Conservation (phyloP, 2,888 invertebrate species). For the Drosophila merina region DNA sequence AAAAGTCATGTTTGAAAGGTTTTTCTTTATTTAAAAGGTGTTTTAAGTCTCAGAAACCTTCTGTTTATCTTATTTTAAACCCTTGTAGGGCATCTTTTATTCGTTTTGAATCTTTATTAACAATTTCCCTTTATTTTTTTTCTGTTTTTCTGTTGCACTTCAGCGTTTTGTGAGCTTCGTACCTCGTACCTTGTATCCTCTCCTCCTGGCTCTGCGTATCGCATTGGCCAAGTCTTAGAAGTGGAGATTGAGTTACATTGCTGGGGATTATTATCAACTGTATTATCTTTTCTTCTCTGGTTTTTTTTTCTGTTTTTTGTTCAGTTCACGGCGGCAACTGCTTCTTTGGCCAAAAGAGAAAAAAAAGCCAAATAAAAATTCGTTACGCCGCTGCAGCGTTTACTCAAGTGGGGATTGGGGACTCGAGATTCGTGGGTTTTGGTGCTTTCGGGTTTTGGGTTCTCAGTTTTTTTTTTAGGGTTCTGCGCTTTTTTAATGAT, state of each 20-base stretch:
- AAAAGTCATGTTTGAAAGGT: too few relatives aligned
- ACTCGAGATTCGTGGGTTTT: constrained; percentile 38
- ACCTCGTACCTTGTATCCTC: constrained; percentile 46
- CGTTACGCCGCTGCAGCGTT: constrained; percentile 74
- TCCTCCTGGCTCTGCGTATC: constrained; percentile 60
- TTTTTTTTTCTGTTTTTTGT: constrained; percentile 21
- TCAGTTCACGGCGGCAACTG: constrained; percentile 35
- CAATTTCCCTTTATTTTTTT: constrained; percentile 6
- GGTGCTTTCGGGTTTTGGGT: constrained; percentile 42
- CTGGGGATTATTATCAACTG: constrained; percentile 80
- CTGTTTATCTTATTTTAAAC: neutral
- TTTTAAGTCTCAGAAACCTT: too few relatives aligned
- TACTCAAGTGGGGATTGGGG: constrained; percentile 28
- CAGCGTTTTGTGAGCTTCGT: constrained; percentile 26
- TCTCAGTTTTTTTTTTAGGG: constrained; percentile 24
- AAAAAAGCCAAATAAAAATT: constrained; percentile 75
- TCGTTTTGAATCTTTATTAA: neutral
- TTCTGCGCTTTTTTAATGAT: constrained; percentile 65
- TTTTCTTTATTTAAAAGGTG: too few relatives aligned
- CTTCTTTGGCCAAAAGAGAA: constrained; percentile 36
- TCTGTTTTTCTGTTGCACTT: constrained; percentile 24
- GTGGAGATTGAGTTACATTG: constrained; percentile 77
- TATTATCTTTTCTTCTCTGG: constrained; percentile 61
- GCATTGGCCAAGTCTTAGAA: constrained; percentile 66
- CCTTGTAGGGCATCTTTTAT: neutral